Evolutionary conservation across 2,113 vertebrate species (phyloP).

Genomic region (human (Homo sapiens)): DNA sequence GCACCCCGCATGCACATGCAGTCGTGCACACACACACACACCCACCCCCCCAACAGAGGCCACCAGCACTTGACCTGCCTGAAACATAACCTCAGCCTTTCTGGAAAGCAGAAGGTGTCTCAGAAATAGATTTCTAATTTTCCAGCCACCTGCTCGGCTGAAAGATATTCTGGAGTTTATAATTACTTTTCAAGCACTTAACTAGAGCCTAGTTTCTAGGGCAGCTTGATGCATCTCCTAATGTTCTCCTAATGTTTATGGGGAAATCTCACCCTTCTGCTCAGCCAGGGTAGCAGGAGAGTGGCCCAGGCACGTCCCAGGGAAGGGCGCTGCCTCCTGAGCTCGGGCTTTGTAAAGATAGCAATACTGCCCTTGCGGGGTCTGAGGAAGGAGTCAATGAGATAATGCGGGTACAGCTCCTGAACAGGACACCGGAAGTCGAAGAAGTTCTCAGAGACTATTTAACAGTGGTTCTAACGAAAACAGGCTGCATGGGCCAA

Average conservation of each 20-base stretch:
- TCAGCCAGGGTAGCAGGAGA: background rate
- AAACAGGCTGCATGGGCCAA: background rate
- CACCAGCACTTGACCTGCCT: background rate
- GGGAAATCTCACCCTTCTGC: constrained; percentile 61
- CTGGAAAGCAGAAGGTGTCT: constrained; percentile 80
- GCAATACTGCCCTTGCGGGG: background rate
- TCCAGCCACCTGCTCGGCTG: constrained; percentile 79
- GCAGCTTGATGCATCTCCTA: constrained; percentile 81
- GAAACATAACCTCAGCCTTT: constrained; percentile 70
- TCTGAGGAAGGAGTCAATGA: background rate
- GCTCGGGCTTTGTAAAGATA: background rate
- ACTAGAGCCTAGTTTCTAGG: constrained; percentile 83
- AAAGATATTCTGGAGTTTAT: constrained; percentile 83
- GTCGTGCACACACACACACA: accelerated
- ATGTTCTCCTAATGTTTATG: constrained; percentile 41
- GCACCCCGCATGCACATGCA: accelerated
- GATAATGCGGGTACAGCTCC: accelerated
- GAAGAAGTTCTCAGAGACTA: background rate
- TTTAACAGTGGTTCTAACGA: background rate
- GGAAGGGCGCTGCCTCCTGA: background rate
- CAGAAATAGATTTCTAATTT: constrained; percentile 86
- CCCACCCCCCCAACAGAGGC: accelerated
- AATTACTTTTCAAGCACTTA: constrained; percentile 84
- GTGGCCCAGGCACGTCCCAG: background rate
- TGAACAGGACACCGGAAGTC: background rate